These are phyloP conservation scores for Chrysolophus pictus DNA, from an alignment of 2,797 vertebrate genomes.

Conservation along the genomic window DNA sequence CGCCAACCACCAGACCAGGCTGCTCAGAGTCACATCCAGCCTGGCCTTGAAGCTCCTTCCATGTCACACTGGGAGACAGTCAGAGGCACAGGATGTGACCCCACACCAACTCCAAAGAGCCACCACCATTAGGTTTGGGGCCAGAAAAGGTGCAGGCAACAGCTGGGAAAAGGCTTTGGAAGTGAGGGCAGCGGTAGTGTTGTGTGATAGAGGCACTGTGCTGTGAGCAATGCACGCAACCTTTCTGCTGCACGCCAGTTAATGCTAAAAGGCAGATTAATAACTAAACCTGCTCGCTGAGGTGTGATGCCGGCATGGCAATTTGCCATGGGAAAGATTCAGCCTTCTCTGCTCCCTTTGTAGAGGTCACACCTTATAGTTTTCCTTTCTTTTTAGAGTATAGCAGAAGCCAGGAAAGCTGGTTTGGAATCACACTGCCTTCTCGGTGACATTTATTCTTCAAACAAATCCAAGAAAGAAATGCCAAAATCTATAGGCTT, in stretches of 20 bases:
- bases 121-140: neutral
- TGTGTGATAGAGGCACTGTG: neutral
- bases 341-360: neutral
- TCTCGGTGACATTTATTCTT: neutral
- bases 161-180: neutral
- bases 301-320: neutral
- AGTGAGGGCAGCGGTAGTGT: neutral
- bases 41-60: no score
- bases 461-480: neutral
- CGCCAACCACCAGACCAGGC: no score
- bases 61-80: neutral
- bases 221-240: neutral
- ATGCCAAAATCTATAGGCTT: neutral
- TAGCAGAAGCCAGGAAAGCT: neutral
- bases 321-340: neutral
- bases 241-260: conserved; percentile 8
- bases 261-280: conserved; percentile 58
- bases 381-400: neutral
- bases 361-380: neutral
- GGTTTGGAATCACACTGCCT: neutral
- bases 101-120: neutral
- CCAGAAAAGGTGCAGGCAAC: neutral
- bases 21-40: no score
- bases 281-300: conserved; percentile 58
- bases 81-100: neutral